phyloP scores from a whole-genome alignment of 2,113 vertebrate genomes.

The Notarius quadriscutis region DNA sequence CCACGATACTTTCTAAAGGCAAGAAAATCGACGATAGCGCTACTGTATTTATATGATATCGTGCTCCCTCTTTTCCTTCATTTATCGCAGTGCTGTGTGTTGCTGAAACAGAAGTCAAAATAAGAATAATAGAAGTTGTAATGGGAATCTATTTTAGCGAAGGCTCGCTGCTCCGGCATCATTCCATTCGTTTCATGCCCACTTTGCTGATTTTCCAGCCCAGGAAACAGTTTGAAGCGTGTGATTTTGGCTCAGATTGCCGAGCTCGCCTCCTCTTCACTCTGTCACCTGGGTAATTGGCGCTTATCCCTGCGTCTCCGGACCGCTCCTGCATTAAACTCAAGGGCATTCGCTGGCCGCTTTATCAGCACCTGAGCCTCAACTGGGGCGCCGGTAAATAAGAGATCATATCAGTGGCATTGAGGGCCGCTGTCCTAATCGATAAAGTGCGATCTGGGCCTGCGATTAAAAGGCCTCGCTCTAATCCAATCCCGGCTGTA shows the following conservation, averaged over 20 bases:
- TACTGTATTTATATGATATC: too few relatives aligned
- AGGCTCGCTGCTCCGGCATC: not conserved
- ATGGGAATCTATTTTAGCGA: not conserved
- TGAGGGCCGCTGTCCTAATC: conserved; percentile 73
- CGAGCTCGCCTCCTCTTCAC: conserved; percentile 16
- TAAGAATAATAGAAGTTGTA: not conserved
- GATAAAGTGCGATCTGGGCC: conserved; percentile 72
- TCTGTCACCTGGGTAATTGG: conserved; percentile 18
- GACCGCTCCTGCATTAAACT: conserved; percentile 37
- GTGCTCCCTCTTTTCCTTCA: not conserved
- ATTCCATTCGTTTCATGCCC: not conserved
- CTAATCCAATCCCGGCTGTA: conserved; percentile 69
- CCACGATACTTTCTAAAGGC: too few relatives aligned
- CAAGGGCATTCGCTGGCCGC: conserved; percentile 67
- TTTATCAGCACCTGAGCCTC: conserved; percentile 66
- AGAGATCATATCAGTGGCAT: conserved; percentile 76
- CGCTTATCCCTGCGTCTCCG: conserved; percentile 23
- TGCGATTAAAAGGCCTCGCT: conserved; percentile 65
- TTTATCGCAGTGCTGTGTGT: not conserved
- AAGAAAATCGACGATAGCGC: too few relatives aligned
- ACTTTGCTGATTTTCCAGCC: conserved; percentile 32
- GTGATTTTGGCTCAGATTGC: conserved; percentile 22
- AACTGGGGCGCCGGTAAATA: conserved; percentile 73
- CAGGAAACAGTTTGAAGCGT: conserved; percentile 5
- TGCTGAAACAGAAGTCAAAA: not conserved